Conservation (phyloP, 2,797 vertebrate genomes). For the Oceanodroma leucorhoa region DNA sequence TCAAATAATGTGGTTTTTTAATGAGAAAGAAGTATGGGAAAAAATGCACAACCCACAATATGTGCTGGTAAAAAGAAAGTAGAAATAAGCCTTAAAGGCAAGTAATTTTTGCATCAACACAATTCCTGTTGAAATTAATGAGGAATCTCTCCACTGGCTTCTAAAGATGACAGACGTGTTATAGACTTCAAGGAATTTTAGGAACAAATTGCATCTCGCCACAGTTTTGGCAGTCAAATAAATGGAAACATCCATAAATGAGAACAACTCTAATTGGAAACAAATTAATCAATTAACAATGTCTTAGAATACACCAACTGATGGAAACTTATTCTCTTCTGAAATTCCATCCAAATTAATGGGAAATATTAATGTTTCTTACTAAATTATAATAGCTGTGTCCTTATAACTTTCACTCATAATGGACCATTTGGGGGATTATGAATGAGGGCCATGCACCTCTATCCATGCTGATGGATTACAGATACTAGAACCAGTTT, state of each 20-base stretch:
- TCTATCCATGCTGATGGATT: not conserved
- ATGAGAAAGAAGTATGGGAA: not conserved
- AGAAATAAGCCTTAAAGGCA: not conserved
- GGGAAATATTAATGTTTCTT: not conserved
- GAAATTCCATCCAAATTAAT: not conserved
- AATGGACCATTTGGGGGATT: not conserved
- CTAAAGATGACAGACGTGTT: not conserved
- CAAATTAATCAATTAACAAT: not conserved
- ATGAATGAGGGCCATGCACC: not conserved
- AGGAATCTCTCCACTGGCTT: not conserved
- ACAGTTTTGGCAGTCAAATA: not conserved
- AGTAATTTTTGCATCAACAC: not conserved
- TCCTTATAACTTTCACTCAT: not conserved
- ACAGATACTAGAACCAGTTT: not conserved
- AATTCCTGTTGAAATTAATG: not conserved
- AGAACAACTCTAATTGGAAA: not conserved
- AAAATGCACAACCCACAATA: not conserved
- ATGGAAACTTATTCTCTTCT: not conserved
- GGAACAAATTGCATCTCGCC: not conserved
- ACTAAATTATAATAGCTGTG: not conserved
- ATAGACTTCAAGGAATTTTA: not conserved
- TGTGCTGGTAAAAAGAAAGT: not conserved
- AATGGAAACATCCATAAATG: not conserved
- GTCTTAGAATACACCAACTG: not conserved
- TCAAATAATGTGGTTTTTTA: not conserved